These are phyloP conservation scores for Ctenochaetus hawaiiensis DNA, from an alignment of 2,797 vertebrate genomes.

Conservation along the genomic window DNA sequence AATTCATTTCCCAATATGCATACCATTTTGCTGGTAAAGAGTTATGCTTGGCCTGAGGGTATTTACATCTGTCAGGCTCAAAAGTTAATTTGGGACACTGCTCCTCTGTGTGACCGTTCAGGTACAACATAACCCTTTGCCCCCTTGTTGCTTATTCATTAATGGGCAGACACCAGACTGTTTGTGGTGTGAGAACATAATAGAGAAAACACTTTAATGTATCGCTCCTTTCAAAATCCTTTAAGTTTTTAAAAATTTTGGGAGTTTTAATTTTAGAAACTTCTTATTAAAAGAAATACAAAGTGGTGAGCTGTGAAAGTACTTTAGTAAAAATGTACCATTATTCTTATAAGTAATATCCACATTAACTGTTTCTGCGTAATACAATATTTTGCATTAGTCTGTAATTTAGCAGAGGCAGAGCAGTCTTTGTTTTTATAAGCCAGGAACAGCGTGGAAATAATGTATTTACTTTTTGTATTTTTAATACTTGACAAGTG, in stretches of 20 bases:
- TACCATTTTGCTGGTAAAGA: no score
- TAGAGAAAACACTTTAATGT: not conserved
- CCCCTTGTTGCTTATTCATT: not conserved
- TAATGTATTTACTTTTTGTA: not conserved
- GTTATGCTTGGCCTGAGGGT: no score
- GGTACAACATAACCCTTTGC: no score
- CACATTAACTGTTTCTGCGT: not conserved
- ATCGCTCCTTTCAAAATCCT: not conserved
- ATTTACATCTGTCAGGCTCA: no score
- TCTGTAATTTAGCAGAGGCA: conserved; percentile 5
- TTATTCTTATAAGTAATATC: not conserved
- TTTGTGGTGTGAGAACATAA: not conserved
- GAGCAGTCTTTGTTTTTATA: not conserved
- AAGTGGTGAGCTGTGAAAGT: not conserved
- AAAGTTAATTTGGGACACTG: no score
- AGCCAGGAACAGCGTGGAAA: not conserved
- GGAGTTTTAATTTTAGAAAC: not conserved
- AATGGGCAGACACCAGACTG: not conserved
- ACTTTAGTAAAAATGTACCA: not conserved
- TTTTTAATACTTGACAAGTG: not conserved
- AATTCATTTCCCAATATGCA: no score
- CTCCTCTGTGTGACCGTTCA: no score
- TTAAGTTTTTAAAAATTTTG: not conserved
- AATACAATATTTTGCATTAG: not conserved
- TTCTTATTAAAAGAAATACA: not conserved